Conservation (phyloP, 2,113 vertebrate genomes). For the Thalassoma bifasciatum region DNA sequence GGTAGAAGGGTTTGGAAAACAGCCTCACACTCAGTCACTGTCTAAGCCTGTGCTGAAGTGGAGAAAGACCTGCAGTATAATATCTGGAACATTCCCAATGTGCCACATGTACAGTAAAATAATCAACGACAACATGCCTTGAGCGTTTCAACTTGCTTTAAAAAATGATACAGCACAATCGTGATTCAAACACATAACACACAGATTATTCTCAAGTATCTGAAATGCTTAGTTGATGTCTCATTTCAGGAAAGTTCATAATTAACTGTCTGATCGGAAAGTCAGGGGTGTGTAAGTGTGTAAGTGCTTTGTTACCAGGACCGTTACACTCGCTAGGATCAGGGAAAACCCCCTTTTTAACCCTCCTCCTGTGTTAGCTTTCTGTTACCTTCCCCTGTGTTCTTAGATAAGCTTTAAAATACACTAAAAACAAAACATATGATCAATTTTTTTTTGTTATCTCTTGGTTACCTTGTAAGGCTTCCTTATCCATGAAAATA, state of each 20-base stretch:
- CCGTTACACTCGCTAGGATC: not conserved
- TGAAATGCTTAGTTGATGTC: not conserved
- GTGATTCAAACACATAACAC: not conserved
- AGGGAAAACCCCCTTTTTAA: too few relatives aligned
- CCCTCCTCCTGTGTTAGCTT: too few relatives aligned
- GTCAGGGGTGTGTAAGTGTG: too few relatives aligned
- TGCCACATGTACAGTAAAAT: conserved; percentile 77
- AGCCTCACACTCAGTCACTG: not conserved
- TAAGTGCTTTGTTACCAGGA: not conserved
- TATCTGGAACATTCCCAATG: conserved; percentile 64
- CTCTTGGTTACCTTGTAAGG: too few relatives aligned
- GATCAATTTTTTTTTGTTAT: too few relatives aligned
- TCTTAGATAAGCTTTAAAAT: too few relatives aligned
- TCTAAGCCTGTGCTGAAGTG: not conserved
- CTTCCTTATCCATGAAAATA: too few relatives aligned
- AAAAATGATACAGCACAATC: conserved; percentile 11
- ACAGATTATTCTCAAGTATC: not conserved
- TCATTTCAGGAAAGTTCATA: not conserved
- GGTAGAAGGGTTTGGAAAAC: too few relatives aligned
- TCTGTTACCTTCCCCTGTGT: too few relatives aligned
- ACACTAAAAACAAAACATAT: too few relatives aligned
- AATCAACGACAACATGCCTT: not conserved
- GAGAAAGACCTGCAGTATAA: conserved; percentile 5
- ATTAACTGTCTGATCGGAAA: too few relatives aligned
- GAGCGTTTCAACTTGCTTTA: not conserved